Evolutionary conservation across 2,888 invertebrate genomes (phyloP).

Genomic region (Papilio gigon): DNA sequence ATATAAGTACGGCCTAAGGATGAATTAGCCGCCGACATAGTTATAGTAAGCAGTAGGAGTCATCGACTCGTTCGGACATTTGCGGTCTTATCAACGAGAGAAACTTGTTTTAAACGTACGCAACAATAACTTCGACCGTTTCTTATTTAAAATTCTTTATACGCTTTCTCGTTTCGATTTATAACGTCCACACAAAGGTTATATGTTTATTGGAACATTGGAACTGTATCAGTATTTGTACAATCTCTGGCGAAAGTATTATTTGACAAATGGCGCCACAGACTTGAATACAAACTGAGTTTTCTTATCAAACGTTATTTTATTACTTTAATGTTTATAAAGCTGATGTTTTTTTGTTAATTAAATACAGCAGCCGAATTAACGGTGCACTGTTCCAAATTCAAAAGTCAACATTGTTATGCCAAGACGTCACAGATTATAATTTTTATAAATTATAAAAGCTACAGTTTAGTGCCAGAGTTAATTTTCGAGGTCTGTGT

Average conservation of each 20-base stretch:
- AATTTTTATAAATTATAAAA: background rate
- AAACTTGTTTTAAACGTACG: constrained; percentile 71
- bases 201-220: constrained; percentile 45
- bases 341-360: background rate
- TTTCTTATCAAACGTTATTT: constrained; percentile 6
- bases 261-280: constrained; percentile 10
- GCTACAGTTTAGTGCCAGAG: background rate
- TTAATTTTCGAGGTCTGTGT: background rate
- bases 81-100: constrained; percentile 73
- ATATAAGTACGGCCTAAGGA: background rate
- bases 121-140: constrained; percentile 60
- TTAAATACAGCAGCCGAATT: background rate
- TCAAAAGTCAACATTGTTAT: background rate
- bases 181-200: constrained; percentile 54
- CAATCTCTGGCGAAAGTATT: constrained; percentile 31
- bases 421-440: background rate
- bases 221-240: constrained; percentile 50
- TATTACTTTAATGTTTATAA: constrained; percentile 15
- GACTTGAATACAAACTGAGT: background rate
- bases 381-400: background rate
- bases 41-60: constrained; percentile 51
- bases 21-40: constrained; percentile 4
- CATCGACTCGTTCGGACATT: constrained; percentile 66
- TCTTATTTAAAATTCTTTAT: constrained; percentile 68
- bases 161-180: constrained; percentile 73